phyloP scores from a whole-genome alignment of 1,140 invertebrate genomes.

The Glomeris maerens region DNA sequence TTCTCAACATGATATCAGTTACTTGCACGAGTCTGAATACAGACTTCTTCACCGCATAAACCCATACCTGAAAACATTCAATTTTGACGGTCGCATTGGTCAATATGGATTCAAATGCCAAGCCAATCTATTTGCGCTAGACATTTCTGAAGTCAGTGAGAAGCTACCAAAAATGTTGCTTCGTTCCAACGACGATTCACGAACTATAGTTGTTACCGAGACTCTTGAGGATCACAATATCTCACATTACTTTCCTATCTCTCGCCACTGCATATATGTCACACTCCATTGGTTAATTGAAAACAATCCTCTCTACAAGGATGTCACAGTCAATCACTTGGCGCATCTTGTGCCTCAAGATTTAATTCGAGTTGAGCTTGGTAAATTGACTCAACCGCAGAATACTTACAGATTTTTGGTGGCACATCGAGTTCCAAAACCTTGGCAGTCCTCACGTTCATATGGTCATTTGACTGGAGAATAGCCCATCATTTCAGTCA shows the following conservation, averaged over 20 bases:
- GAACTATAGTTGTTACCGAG: constrained; percentile 10
- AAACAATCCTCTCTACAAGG: constrained; percentile 13
- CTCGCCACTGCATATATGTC: background rate
- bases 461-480: background rate
- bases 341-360: background rate
- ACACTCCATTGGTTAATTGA: constrained; percentile 12
- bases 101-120: constrained; percentile 12
- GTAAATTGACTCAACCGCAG: background rate
- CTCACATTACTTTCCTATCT: constrained; percentile 6
- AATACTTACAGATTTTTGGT: background rate
- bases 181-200: background rate
- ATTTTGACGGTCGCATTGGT: constrained; percentile 11
- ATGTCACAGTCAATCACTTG: constrained; percentile 10
- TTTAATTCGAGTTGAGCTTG: constrained; percentile 2
- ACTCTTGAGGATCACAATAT: constrained; percentile 6
- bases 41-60: constrained; percentile 8
- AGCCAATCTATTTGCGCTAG: background rate
- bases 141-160: background rate
- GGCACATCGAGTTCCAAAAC: background rate
- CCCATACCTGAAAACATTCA: constrained; percentile 11
- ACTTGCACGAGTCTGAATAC: too few species aligned
- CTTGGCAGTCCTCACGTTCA: background rate
- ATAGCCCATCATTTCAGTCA: background rate
- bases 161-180: background rate
- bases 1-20: too few species aligned